Evolutionary conservation across 2,113 vertebrate species (phyloP).

Genomic region (Proteles cristata): DNA sequence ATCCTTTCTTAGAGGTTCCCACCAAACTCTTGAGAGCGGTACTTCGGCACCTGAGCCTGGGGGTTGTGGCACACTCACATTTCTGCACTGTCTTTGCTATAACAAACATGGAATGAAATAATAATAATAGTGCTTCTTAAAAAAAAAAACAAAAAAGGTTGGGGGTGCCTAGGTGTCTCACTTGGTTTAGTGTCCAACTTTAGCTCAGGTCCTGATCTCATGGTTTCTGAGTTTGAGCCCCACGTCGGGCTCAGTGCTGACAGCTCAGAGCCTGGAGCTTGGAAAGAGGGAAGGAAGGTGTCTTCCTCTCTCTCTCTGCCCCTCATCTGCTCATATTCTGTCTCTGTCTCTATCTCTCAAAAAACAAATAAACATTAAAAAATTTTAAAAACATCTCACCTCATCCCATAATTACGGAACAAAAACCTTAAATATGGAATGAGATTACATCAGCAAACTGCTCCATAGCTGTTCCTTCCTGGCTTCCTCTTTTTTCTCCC

Average conservation of each 20-base stretch:
- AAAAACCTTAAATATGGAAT: neutral
- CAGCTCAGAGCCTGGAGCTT: no score
- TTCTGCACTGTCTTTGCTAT: neutral
- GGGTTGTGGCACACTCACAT: neutral
- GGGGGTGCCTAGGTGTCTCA: no score
- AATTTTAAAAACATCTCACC: neutral
- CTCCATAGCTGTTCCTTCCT: neutral
- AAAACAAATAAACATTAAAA: neutral
- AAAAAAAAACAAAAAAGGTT: neutral
- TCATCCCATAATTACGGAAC: neutral
- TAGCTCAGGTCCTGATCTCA: no score
- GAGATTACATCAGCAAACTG: neutral
- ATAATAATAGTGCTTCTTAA: neutral
- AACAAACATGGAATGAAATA: neutral
- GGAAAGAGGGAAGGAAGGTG: no score
- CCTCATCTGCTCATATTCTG: no score
- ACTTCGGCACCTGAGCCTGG: neutral
- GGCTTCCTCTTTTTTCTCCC: neutral
- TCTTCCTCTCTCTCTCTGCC: no score
- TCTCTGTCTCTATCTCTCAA: no score
- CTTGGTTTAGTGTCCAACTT: no score
- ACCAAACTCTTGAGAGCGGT: neutral
- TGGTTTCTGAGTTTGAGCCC: no score
- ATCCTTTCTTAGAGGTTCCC: neutral
- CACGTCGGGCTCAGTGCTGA: no score